Evolutionary conservation across 2,113 vertebrate genomes (phyloP).

Genomic region (Epinephelus fuscoguttatus): DNA sequence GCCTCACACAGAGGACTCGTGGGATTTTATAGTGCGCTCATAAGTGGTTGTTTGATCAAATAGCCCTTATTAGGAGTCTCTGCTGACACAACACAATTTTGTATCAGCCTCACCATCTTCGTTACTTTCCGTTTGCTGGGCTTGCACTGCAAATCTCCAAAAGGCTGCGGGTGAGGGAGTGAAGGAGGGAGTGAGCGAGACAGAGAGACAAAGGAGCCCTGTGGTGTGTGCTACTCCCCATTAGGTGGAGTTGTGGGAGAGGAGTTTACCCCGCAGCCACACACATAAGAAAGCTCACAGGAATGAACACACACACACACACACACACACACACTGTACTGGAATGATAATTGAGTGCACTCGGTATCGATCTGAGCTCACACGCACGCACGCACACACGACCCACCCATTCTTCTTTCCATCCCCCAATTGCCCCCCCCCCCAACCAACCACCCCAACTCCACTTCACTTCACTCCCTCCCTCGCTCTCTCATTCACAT

Average conservation of each 20-base stretch:
- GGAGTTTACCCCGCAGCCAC: slow-evolving; percentile 62
- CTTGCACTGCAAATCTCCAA: slow-evolving; percentile 56
- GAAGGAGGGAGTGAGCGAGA: slow-evolving; percentile 5
- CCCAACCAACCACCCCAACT: slow-evolving; percentile 1
- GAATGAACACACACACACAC: slow-evolving; percentile 41
- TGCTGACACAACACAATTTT: slow-evolving; percentile 70
- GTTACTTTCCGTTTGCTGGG: slow-evolving; percentile 53
- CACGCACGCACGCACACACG: slow-evolving; percentile 32
- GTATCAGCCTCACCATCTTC: slow-evolving; percentile 55
- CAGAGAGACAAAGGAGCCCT: slow-evolving; percentile 61
- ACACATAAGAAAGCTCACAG: slow-evolving; percentile 47
- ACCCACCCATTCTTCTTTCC: slow-evolving; percentile 63
- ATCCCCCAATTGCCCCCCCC: slow-evolving; percentile 48
- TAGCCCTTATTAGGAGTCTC: slow-evolving; percentile 71
- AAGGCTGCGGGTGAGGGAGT: slow-evolving; percentile 39
- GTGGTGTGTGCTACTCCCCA: slow-evolving; percentile 68
- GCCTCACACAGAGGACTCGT: slow-evolving; percentile 48
- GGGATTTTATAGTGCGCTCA: slow-evolving; percentile 49
- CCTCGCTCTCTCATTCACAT: slow-evolving; percentile 65
- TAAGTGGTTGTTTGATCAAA: slow-evolving; percentile 78
- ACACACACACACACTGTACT: slow-evolving; percentile 55
- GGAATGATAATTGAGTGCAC: slow-evolving; percentile 80
- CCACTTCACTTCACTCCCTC: slow-evolving; percentile 50
- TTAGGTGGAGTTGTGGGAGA: slow-evolving; percentile 72
- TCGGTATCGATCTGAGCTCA: slow-evolving; percentile 71